Evolutionary conservation across 2,797 vertebrate genomes (phyloP), one percentile per base, ranked within the genome.

Genomic region (Buphagus erythrorhynchus): DNA sequence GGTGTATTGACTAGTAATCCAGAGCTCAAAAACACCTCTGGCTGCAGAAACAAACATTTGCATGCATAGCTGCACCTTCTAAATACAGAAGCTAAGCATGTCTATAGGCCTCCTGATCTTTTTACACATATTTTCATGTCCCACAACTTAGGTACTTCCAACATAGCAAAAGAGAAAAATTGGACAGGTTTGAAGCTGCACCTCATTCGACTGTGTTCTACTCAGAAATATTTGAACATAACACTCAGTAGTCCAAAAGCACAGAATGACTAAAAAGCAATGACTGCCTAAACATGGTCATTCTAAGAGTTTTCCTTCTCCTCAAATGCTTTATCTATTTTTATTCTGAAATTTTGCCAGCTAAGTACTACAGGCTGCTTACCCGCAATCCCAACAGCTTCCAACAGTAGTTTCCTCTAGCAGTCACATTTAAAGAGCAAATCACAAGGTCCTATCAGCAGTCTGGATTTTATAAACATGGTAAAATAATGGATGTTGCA

Each of bases 281-380:
- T 7, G 4, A 89, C 16, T 93, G 95, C 90, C 90, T 91, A 88
- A 74, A 93, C 61, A 91, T 89, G 87, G 90, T 63, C 72, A 93
- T 83, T 94, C 31, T 88, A 93, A 86, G 16, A 62, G 68, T 65
- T 79, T 95, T 97, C 83, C 71, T 83, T 93, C 91, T 94, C 81
- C 88, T 95, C 73, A 75, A 90, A 96, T 29, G 36, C 43, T 93
- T 97, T 86, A 95, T 96, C 95, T 96, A 80, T 95, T 94, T 95
- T 75, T 80, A 51, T 72, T 93, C 75, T 86, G 95, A 67, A 87
- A 86, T 72, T 57, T 31, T 80, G 86, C 74, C 74, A 75, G 82
- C 69, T 43, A 69, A 69, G 38, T 84, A 90, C 43, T 63, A 38
- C 61, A 82, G 62, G 20, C 51, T 76, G 48, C 49, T 51, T 65